These are phyloP conservation scores for Conus canariensis DNA, from an alignment of 2,888 invertebrate genomes.

Conservation along the genomic window DNA sequence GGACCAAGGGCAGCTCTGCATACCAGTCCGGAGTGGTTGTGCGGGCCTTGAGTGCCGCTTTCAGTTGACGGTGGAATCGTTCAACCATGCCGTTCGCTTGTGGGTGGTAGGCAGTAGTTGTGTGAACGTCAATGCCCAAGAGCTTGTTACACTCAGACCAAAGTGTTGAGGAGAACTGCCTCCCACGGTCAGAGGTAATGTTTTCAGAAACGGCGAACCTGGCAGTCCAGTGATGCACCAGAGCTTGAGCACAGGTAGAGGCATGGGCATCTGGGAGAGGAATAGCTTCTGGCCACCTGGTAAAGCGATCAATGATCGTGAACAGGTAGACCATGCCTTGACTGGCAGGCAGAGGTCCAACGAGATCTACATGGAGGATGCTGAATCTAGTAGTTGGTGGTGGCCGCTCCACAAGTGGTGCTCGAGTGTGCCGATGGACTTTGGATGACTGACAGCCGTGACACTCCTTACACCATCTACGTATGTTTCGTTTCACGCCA, in stretches of 20 bases:
- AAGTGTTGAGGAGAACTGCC: slow-evolving; percentile 35
- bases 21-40: slow-evolving; percentile 35
- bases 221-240: slow-evolving; percentile 40
- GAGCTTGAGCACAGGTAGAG: slow-evolving; percentile 36
- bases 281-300: slow-evolving; percentile 41
- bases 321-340: slow-evolving; percentile 35
- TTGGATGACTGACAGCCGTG: slow-evolving; percentile 39
- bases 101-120: slow-evolving; percentile 43
- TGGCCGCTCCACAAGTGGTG: slow-evolving; percentile 26
- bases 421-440: slow-evolving; percentile 34
- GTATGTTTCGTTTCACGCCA: slow-evolving; percentile 39
- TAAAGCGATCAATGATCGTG: slow-evolving; percentile 41
- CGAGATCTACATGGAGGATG: slow-evolving; percentile 33
- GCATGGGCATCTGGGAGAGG: slow-evolving; percentile 41
- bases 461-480: slow-evolving; percentile 40
- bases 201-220: slow-evolving; percentile 40
- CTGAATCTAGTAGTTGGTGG: slow-evolving; percentile 34
- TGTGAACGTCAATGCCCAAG: slow-evolving; percentile 38
- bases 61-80: slow-evolving; percentile 39
- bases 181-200: slow-evolving; percentile 43
- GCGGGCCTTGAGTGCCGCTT: slow-evolving; percentile 42
- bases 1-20: slow-evolving; percentile 19
- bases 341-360: slow-evolving; percentile 37
- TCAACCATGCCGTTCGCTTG: slow-evolving; percentile 42
- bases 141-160: slow-evolving; percentile 38